Evolutionary conservation across 2,888 invertebrate genomes (phyloP).

Genomic region (Eubasilissa splendida): DNA sequence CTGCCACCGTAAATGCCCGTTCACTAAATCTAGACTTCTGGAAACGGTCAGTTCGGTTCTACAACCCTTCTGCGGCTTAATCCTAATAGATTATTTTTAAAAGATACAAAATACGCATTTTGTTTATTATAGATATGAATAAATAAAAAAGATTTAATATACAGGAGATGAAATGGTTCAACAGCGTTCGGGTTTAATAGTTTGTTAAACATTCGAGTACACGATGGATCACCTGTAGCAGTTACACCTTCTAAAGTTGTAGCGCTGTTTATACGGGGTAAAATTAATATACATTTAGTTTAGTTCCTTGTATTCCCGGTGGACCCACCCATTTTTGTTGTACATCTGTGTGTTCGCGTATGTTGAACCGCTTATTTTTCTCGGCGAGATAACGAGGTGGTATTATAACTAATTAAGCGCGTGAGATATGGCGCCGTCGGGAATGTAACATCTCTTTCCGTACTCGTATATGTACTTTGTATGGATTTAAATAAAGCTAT

Average conservation of each 20-base stretch:
- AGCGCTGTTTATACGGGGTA: constrained; percentile 28
- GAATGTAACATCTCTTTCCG: constrained; percentile 52
- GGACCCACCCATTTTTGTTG: constrained; percentile 45
- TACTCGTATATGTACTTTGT: constrained; percentile 10
- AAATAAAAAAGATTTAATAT: too few species aligned
- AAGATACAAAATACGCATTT: too few species aligned
- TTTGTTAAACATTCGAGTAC: constrained; percentile 40
- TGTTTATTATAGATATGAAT: too few species aligned
- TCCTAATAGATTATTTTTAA: too few species aligned
- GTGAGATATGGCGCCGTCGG: constrained; percentile 59
- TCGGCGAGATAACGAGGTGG: constrained; percentile 54
- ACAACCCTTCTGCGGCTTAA: too few species aligned
- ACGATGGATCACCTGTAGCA: constrained; percentile 51
- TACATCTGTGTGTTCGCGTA: constrained; percentile 43
- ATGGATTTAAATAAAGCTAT: constrained; percentile 25
- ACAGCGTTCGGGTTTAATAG: background rate
- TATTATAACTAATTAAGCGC: constrained; percentile 59
- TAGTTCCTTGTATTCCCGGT: constrained; percentile 42
- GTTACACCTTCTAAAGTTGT: constrained; percentile 16
- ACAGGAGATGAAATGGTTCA: too few species aligned
- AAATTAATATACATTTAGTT: constrained; percentile 56
- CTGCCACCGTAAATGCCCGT: too few species aligned
- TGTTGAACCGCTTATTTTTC: constrained; percentile 53
- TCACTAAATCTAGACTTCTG: too few species aligned
- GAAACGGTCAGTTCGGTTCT: too few species aligned